These are phyloP conservation scores for Petrocephalus zakoni DNA, from an alignment of 2,113 vertebrate genomes.

Conservation along the genomic window DNA sequence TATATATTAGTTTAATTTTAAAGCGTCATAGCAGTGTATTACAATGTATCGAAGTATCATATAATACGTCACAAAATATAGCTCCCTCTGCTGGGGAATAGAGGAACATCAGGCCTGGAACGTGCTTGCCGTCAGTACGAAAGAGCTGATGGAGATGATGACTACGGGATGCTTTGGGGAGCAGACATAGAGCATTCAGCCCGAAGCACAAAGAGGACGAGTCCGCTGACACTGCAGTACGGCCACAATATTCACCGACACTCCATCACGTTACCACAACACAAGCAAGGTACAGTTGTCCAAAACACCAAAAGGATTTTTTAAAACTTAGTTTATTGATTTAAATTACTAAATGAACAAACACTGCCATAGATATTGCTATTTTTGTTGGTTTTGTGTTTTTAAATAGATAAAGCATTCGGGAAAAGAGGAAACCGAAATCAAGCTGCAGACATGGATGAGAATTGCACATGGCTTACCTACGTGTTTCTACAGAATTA, in stretches of 20 bases:
- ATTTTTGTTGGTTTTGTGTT: slow-evolving; percentile 66
- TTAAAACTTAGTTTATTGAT: slow-evolving; percentile 53
- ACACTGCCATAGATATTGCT: slow-evolving; percentile 74
- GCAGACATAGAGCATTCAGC: slow-evolving; percentile 4
- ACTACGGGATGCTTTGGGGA: not conserved
- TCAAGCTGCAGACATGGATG: slow-evolving; percentile 55
- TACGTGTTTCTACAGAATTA: slow-evolving; percentile 52
- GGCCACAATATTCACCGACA: slow-evolving; percentile 31
- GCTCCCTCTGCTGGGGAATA: not conserved
- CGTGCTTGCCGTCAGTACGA: not conserved
- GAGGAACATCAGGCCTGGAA: not conserved
- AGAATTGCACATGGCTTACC: slow-evolving; percentile 62
- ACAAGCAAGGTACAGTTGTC: slow-evolving; percentile 39
- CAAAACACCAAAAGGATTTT: slow-evolving; percentile 30
- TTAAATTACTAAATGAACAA: slow-evolving; percentile 66
- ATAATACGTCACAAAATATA: not conserved
- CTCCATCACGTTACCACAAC: slow-evolving; percentile 24
- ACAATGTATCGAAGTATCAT: not conserved
- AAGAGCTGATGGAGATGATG: not conserved
- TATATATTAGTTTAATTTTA: not conserved
- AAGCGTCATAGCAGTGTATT: not conserved
- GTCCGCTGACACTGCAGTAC: slow-evolving; percentile 22
- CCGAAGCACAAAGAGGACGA: slow-evolving; percentile 12
- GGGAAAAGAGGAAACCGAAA: slow-evolving; percentile 54
- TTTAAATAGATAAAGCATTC: slow-evolving; percentile 68